A percentile compares a stretch with the other conserved stretches of the same genome.
Evolutionary conservation across 2,113 vertebrate genomes (phyloP).

Genomic region (Sphyrna mokarran): DNA sequence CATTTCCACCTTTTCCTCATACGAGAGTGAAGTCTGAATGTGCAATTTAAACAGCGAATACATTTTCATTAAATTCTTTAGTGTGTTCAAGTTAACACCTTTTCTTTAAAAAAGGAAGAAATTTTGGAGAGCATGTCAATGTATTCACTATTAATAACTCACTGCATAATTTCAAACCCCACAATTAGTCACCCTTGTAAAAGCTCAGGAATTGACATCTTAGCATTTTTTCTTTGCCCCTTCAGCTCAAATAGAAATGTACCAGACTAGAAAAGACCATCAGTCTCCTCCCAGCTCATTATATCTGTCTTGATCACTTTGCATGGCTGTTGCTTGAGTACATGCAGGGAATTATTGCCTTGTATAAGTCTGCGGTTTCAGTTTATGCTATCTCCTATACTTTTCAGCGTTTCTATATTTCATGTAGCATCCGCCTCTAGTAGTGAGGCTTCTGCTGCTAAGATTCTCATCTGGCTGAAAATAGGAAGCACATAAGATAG

Average conservation of each 20-base stretch:
- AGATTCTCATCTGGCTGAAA: background rate
- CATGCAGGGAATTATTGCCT: background rate
- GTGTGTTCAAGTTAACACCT: background rate
- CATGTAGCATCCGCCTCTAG: background rate
- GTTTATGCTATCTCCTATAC: background rate
- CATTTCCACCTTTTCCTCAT: background rate
- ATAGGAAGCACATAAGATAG: background rate
- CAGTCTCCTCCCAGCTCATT: background rate
- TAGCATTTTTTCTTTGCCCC: background rate
- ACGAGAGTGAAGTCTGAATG: background rate
- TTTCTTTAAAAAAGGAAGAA: background rate
- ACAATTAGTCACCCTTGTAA: background rate
- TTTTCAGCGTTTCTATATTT: background rate
- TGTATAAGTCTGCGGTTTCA: background rate
- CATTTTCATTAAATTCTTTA: background rate
- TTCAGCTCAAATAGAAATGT: background rate
- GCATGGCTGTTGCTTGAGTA: background rate
- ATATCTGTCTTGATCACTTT: background rate
- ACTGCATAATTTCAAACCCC: background rate
- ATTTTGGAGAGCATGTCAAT: background rate
- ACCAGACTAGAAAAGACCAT: background rate
- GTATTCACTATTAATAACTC: constrained; percentile 4
- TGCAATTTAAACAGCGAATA: background rate
- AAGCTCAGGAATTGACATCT: background rate
- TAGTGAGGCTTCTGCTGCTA: background rate